Evolutionary conservation across 2,888 invertebrate genomes (phyloP).

Genomic region (Ichneumon xanthorius): DNA sequence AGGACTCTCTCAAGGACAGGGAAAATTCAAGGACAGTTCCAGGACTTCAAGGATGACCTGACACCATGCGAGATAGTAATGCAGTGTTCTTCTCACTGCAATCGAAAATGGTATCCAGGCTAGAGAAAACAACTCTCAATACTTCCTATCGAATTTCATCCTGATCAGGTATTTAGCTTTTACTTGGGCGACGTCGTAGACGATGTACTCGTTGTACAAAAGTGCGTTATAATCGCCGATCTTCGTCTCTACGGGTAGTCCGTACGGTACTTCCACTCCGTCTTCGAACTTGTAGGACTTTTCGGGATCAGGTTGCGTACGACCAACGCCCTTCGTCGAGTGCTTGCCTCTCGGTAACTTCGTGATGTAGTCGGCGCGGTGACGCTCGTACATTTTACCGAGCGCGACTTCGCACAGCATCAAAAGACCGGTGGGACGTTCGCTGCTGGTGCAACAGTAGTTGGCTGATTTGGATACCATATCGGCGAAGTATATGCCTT

Average conservation of each 20-base stretch:
- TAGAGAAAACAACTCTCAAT: slow-evolving; percentile 77
- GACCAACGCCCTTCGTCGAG: slow-evolving; percentile 95
- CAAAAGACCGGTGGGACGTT: slow-evolving; percentile 92
- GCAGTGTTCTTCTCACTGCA: neutral
- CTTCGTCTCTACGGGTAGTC: slow-evolving; percentile 86
- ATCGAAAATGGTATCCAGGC: slow-evolving; percentile 30
- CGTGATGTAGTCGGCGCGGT: slow-evolving; percentile 89
- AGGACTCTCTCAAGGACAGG: too few relatives aligned
- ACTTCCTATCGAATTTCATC: slow-evolving; percentile 94
- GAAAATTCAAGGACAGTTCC: too few relatives aligned
- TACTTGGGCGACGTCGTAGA: slow-evolving; percentile 98
- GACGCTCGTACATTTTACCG: slow-evolving; percentile 95
- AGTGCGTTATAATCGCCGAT: slow-evolving; percentile 86
- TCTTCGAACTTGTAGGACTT: slow-evolving; percentile 86
- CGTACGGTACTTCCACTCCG: slow-evolving; percentile 93
- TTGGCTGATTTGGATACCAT: slow-evolving; percentile 99
- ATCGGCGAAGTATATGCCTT: slow-evolving; percentile 96
- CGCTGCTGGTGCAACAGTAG: slow-evolving; percentile 93
- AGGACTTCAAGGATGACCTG: too few relatives aligned
- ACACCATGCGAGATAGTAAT: too few relatives aligned
- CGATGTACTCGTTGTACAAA: slow-evolving; percentile 97
- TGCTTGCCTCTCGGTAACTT: slow-evolving; percentile 94
- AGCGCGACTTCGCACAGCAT: slow-evolving; percentile 98
- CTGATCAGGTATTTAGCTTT: slow-evolving; percentile 95
- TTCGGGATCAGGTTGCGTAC: slow-evolving; percentile 93